These are phyloP conservation scores for Prunella himalayana DNA, from an alignment of 2,113 vertebrate species.

Conservation along the genomic window DNA sequence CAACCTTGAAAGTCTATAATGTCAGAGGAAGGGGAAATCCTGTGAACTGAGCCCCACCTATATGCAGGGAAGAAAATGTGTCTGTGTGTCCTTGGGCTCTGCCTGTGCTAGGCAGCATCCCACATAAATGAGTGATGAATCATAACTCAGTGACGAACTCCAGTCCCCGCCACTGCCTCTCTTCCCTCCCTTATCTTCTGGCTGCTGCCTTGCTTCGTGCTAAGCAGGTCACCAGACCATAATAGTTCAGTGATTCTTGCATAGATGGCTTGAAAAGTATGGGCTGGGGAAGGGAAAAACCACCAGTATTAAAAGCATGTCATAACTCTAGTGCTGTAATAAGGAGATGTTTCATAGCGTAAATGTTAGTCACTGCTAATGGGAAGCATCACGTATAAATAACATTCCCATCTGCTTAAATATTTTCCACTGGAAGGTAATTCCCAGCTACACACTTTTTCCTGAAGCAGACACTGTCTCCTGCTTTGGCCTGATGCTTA, in stretches of 20 bases:
- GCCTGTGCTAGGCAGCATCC: background rate
- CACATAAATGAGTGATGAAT: constrained; percentile 27
- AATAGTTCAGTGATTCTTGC: background rate
- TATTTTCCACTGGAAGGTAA: background rate
- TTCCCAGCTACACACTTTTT: background rate
- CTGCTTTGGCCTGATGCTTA: background rate
- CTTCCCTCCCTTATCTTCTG: constrained; percentile 31
- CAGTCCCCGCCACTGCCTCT: background rate
- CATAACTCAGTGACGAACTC: background rate
- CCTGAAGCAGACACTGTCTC: background rate
- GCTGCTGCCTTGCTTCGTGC: background rate
- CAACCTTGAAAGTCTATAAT: background rate
- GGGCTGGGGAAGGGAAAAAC: background rate
- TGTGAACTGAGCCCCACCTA: constrained; percentile 27
- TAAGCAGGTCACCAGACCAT: background rate
- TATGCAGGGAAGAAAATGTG: background rate
- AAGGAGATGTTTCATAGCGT: background rate
- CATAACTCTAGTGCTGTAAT: background rate
- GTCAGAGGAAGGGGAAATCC: constrained; percentile 38
- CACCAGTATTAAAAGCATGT: background rate
- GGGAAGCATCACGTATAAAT: background rate
- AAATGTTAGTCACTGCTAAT: background rate
- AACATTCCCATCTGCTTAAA: background rate
- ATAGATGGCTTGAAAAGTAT: background rate
- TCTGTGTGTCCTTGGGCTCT: background rate